Base-by-base conservation (phyloP, 2,888 invertebrate species). In the Harpagoxenus sublaevis region DNA sequence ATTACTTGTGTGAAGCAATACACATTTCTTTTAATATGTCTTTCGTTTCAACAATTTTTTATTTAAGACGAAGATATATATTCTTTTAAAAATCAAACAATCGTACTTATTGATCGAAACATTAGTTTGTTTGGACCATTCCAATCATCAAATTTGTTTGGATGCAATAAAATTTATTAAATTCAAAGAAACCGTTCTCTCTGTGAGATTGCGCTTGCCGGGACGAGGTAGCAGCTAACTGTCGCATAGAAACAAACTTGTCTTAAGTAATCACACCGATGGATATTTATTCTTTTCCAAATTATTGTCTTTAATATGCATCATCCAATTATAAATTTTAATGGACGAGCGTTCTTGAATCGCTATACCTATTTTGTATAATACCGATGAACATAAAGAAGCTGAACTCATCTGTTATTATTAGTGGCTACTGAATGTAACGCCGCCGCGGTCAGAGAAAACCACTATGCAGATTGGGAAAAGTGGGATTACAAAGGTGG, bases 141-240 rank as follows among this genome's bases (percentile, higher is more conserved):
- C 23, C 23, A 23, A 23, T 23, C 23, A 23, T 23, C 23, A 23
- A 23, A 23, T 23, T 23, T 23, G 23, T 23, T 23, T 23, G 23
- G 23, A 23, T 23, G 23, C 23, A 23, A 23, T 23, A 23, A 23
- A 23, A 23, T 23, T 23, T 23, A 23, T 23, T 23, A 23, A 23
- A 23, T 23, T 23, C 23, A 23, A 23, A 23, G 23, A 23, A 23
- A 23, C 23, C 23, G 23, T 23, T 23, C 23, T 23, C 23, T 23
- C 23, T 23, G 23, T 23, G 23, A 83, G 70, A 79, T 83, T 66
- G 83, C 78, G 84, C 83, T 79, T 63, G 55, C 48, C 60, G 18
- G 39, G 28, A 60, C 48, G 35, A 60, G 18, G 18, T 23, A 18
- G 6, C 23, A 60, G 45, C 79, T 45, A 45, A 48, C 35, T 70